These are phyloP conservation scores for Hiodon tergisus DNA, from an alignment of 2,113 vertebrate genomes.

Conservation along the genomic window DNA sequence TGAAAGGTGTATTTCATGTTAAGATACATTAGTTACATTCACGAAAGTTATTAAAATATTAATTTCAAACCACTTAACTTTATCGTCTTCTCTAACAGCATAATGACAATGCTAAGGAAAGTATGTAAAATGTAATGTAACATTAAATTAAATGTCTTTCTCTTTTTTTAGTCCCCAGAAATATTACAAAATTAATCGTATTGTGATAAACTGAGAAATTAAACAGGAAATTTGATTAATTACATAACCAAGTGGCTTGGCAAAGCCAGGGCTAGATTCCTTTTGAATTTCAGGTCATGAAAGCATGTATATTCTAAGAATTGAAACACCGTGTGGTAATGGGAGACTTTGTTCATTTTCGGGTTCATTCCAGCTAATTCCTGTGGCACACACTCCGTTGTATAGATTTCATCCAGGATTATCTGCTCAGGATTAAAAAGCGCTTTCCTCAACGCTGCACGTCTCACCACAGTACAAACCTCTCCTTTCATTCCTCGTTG, in stretches of 20 bases:
- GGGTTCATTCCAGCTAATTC: not conserved
- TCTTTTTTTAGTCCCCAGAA: too few relatives aligned
- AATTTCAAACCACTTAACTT: not conserved
- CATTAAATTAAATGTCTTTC: not conserved
- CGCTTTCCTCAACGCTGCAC: not conserved
- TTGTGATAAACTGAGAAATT: not conserved
- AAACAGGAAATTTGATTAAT: not conserved
- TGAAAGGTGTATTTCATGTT: conserved; percentile 24
- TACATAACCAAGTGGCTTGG: not conserved
- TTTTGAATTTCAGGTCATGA: not conserved
- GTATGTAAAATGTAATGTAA: too few relatives aligned
- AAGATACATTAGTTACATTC: conserved; percentile 8
- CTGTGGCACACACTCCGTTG: not conserved
- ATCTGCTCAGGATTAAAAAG: not conserved
- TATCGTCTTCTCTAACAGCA: too few relatives aligned
- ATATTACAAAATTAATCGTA: too few relatives aligned
- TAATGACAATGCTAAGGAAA: too few relatives aligned
- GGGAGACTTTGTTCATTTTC: not conserved
- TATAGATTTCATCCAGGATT: not conserved
- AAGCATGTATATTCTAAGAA: too few relatives aligned
- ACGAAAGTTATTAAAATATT: not conserved
- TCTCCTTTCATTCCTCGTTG: not conserved
- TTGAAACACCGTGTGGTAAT: not conserved
- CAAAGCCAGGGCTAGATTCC: not conserved
- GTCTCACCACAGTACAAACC: not conserved